These are phyloP conservation scores for Pyrrhia umbra DNA, from an alignment of 2,888 invertebrate species.

Conservation along the genomic window DNA sequence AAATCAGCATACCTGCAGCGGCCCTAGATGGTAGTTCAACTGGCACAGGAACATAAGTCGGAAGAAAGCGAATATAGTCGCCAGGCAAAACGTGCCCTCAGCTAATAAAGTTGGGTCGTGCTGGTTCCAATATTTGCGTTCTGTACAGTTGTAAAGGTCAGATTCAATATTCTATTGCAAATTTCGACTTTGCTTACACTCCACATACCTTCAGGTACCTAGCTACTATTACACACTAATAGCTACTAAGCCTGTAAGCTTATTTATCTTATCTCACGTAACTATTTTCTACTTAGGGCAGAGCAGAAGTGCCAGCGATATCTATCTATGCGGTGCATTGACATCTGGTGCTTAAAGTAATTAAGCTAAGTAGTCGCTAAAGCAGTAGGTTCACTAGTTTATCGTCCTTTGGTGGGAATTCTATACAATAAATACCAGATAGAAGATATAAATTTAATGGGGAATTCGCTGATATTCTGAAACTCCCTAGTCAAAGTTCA, in stretches of 20 bases:
- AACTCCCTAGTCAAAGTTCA: background rate
- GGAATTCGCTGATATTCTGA: background rate
- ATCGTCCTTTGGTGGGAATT: background rate
- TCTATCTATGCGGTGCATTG: constrained; percentile 5
- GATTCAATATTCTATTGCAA: constrained; percentile 19
- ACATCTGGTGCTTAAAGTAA: constrained; percentile 11
- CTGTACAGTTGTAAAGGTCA: constrained; percentile 71
- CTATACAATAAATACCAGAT: background rate
- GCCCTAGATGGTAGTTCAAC: constrained; percentile 91
- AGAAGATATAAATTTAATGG: background rate
- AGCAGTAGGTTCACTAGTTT: constrained; percentile 12
- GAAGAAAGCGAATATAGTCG: constrained; percentile 92
- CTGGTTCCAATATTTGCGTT: constrained; percentile 92
- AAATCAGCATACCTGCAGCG: constrained; percentile 83
- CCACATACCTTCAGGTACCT: background rate
- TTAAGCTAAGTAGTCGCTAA: constrained; percentile 12
- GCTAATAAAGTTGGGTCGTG: constrained; percentile 91
- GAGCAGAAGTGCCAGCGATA: constrained; percentile 18
- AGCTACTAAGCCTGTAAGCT: background rate
- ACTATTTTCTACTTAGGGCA: constrained; percentile 28
- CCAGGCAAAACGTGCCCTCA: constrained; percentile 92
- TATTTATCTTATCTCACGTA: constrained; percentile 28
- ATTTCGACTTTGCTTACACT: constrained; percentile 24
- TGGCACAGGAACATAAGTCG: constrained; percentile 91
- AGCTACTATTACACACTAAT: background rate